Evolutionary conservation across 2,113 vertebrate genomes (phyloP).

Genomic region (Lepisosteus oculatus): DNA sequence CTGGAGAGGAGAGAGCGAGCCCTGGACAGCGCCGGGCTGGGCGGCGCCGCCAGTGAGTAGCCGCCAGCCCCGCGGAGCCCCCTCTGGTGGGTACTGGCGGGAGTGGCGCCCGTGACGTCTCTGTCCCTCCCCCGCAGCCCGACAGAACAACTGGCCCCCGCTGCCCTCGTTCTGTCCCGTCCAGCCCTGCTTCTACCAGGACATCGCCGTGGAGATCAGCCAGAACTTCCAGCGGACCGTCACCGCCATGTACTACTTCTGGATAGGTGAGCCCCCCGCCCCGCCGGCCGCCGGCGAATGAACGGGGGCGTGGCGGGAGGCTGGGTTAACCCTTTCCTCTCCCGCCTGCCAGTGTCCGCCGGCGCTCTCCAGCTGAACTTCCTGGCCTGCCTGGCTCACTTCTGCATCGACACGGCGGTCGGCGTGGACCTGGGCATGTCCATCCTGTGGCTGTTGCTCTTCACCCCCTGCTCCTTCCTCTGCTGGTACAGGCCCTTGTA

Average conservation of each 20-base stretch:
- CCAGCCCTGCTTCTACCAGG: constrained; percentile 94
- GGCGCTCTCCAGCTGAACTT: constrained; percentile 80
- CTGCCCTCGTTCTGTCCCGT: constrained; percentile 86
- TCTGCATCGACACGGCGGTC: constrained; percentile 62
- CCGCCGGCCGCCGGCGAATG: neutral
- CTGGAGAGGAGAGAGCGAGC: constrained; percentile 87
- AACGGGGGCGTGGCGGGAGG: too few species aligned
- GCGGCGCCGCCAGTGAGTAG: constrained; percentile 64
- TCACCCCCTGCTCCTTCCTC: constrained; percentile 89
- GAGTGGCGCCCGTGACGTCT: neutral
- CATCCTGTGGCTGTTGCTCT: constrained; percentile 89
- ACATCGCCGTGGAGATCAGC: constrained; percentile 86
- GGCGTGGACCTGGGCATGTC: constrained; percentile 85
- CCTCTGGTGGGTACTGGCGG: fast-evolving
- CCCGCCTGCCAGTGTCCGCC: constrained; percentile 65
- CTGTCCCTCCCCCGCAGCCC: constrained; percentile 49
- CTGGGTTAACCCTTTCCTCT: neutral
- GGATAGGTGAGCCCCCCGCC: constrained; percentile 79
- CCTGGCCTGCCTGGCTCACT: constrained; percentile 78
- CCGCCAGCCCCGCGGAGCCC: too few species aligned
- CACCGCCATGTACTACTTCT: constrained; percentile 91
- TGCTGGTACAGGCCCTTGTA: constrained; percentile 96
- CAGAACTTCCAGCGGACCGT: constrained; percentile 88
- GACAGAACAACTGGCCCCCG: constrained; percentile 92
- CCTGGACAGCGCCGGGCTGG: constrained; percentile 75